These are phyloP conservation scores for Entelurus aequoreus DNA, from an alignment of 2,113 vertebrate genomes.

Conservation along the genomic window DNA sequence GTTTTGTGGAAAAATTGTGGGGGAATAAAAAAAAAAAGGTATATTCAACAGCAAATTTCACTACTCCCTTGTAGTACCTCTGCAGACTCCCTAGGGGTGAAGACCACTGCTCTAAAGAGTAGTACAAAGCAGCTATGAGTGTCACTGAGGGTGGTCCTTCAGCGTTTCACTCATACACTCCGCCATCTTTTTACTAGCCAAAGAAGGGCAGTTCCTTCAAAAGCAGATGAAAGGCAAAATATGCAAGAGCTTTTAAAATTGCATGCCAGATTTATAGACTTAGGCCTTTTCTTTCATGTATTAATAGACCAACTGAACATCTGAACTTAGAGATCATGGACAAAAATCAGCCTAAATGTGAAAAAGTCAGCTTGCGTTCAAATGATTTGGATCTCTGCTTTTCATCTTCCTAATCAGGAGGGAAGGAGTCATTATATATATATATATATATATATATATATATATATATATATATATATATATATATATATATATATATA, in stretches of 20 bases:
- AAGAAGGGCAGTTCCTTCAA: conserved; percentile 56
- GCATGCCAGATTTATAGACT: conserved; percentile 70
- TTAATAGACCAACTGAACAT: conserved; percentile 71
- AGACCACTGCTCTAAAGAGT: conserved; percentile 35
- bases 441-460: too few relatives aligned
- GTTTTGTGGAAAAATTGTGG: too few relatives aligned
- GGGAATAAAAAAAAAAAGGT: too few relatives aligned
- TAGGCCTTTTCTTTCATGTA: conserved; percentile 73
- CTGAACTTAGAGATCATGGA: conserved; percentile 68
- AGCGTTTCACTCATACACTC: conserved; percentile 49
- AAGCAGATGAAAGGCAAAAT: conserved; percentile 68
- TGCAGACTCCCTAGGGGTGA: too few relatives aligned
- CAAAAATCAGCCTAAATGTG: conserved; percentile 72
- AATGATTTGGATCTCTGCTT: conserved; percentile 60
- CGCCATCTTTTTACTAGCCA: conserved; percentile 53
- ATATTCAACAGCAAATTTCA: too few relatives aligned
- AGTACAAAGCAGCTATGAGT: conserved; percentile 32
- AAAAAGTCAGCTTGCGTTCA: conserved; percentile 70
- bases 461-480: too few relatives aligned
- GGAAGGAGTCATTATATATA: conserved; percentile 41
- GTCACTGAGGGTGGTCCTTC: conserved; percentile 56
- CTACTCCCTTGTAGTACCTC: too few relatives aligned
- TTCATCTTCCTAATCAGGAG: conserved; percentile 62
- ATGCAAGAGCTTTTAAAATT: conserved; percentile 69
- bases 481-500: too few relatives aligned